Evolutionary conservation across 1,140 invertebrate species (phyloP), one percentile per base, ranked within the genome.

Genomic region (Halictus rubicundus): DNA sequence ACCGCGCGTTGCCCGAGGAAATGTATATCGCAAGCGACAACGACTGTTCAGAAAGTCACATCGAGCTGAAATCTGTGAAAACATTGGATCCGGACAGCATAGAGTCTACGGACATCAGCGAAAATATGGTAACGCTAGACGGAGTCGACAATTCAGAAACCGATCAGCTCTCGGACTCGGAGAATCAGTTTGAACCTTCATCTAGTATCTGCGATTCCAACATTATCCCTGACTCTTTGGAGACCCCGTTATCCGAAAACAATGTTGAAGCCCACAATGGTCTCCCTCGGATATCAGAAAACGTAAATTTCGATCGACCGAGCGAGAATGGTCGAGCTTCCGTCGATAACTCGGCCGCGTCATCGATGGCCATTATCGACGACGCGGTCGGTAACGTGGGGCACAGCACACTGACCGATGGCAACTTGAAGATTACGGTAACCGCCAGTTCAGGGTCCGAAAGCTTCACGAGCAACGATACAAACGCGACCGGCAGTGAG

Each of bases 151-250:
- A 1, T 4, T 8, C 25, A 5, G 14, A 0, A n/a, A 23, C n/a
- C 9, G 27, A 32, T 0, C n/a, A 39, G 5, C 10, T 8, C 19
- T 7, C 4, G 0, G 19, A 69, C 23, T 23, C 16, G 19, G 42
- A 61, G 0, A n/a, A 61, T 14, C 65, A 72, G n/a, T 14, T 37
- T 2, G 71, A 68, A 2, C 57, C 68, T 21, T 25, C 27, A 2
- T 66, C 78, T 19, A 78, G 81, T 0, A 8, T 14, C 6, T 88
- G 84, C 78, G 88, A 90, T 16, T 80, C 85, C 0, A 85, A 79
- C 25, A 88, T 93, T 39, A 90, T 90, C 54, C 91, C 91, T 0
- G 92, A 93, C 84, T 93, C 92, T 2, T 71, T 93, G 9, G 92
- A 93, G 70, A 77, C 91, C 0, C 49, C 49, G 14, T 52, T 52